Evolutionary conservation across 2,113 vertebrate species (phyloP), one percentile per base, ranked within the genome.

Genomic region (Rutilus rutilus): DNA sequence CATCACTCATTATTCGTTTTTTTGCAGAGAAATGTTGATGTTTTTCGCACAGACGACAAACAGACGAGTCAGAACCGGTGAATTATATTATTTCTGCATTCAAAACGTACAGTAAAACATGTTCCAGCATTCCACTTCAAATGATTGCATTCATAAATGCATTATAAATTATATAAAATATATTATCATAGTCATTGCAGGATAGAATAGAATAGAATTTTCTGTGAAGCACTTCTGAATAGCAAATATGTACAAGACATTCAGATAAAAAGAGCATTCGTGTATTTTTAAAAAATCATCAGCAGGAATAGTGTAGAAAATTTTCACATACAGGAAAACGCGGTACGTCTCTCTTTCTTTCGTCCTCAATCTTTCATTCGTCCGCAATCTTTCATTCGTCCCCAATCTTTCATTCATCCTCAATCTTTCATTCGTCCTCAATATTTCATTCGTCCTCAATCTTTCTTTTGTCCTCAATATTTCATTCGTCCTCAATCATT

Each of bases 101-200:
- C 11, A 15, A 47, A 12, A 25, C 39, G 0, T 74, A 77, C 30
- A 78, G 60, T 42, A 30, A 84, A 74, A 50, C 30, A 11, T 19
- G 27, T 11, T 47, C 36, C 52, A 76, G 83, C 78, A 84, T 79
- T 91, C 50, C 36, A 45, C 87, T 90, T 86, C 3, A 6, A 57
- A 2, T 9, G 73, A n/a, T 60, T 75, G 88, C 89, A 91, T 90
- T 89, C 88, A 89, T 86, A 83, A 86, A 85, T 88, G 88, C 7
- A 30, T 75, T 89, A 93, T 90, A 94, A 93, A 93, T 90, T 92
- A 75, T 91, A 90, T 89, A 89, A 87, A 94, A 90, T 59, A 90
- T 30, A 77, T 19, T 86, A 87, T 83, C 27, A 15, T 33, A 5
- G 11, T 39, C 59, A 39, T 1, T 64, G 27, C 57, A 80, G 78